A percentile compares a stretch with the other conserved stretches of the same genome.
phyloP scores from a whole-genome alignment of 2,797 vertebrate genomes.

The Cirrhinus molitorella region DNA sequence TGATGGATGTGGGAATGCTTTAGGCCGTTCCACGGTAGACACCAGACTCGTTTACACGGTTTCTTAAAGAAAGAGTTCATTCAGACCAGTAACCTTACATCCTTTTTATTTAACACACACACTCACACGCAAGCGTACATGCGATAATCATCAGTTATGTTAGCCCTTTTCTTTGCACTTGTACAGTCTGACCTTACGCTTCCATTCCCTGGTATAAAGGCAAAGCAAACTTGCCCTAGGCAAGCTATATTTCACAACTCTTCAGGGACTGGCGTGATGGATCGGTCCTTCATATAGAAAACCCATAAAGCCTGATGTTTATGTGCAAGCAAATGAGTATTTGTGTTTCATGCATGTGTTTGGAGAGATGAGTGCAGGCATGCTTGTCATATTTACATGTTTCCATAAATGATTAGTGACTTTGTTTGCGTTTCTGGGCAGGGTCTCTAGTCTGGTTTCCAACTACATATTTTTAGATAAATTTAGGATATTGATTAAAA shows the following conservation, averaged over 20 bases:
- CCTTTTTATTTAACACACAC: conserved; percentile 14
- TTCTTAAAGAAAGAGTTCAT: conserved; percentile 25
- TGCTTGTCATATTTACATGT: conserved; percentile 22
- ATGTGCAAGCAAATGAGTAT: conserved; percentile 43
- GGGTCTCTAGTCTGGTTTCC: not conserved
- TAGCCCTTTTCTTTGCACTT: conserved; percentile 49
- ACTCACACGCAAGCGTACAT: not conserved
- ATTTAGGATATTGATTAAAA: not conserved
- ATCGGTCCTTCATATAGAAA: conserved; percentile 54
- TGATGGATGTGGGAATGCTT: conserved; percentile 15
- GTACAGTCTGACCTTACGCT: conserved; percentile 55
- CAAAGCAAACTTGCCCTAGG: conserved; percentile 52
- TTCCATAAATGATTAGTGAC: not conserved
- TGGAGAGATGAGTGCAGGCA: conserved; percentile 13
- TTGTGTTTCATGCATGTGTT: conserved; percentile 47
- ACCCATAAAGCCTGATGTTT: conserved; percentile 49
- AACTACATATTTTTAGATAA: not conserved
- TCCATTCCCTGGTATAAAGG: conserved; percentile 40
- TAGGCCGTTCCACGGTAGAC: not conserved
- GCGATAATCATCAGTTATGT: conserved; percentile 41
- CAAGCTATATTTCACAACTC: conserved; percentile 51
- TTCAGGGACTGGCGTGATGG: conserved; percentile 57
- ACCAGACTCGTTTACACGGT: not conserved
- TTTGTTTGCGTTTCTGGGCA: not conserved
- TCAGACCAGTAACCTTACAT: conserved; percentile 19